Evolutionary conservation across 2,888 invertebrate genomes (phyloP), one percentile per base, ranked within the genome.

Genomic region (Odontothrips loti): DNA sequence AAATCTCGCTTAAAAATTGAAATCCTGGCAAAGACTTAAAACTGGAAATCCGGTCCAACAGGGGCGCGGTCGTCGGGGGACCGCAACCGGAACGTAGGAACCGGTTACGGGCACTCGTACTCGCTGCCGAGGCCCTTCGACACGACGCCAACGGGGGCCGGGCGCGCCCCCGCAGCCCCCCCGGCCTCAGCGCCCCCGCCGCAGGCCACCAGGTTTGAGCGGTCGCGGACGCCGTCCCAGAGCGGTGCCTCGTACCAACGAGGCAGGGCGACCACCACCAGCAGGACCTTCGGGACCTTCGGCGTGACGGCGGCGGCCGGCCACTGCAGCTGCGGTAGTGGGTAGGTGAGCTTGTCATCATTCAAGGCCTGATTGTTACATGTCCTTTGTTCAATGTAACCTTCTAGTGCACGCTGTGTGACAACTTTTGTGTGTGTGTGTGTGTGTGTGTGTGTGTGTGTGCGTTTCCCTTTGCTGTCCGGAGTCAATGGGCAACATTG

Each of bases 81-180:
- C 58, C 34, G 34, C 34, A 43, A 43, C 58, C 58, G 58, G 20
- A 0, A 23, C 23, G 68, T 75, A 27, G 68, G 68, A 23, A 75
- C 68, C 27, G 68, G 68, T 11, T 75, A 75, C 68, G 68, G 68
- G 27, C 68, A 75, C 68, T 75, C 68, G 11, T 75, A 75, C 68
- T 75, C 68, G 68, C 68, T 75, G 68, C 68, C 68, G 68, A 75
- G 68, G 68, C 68, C 68, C 68, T 75, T 75, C 68, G 68, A 75
- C 68, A 75, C 68, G 27, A 75, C 68, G 68, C 68, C 68, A 9
- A 75, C 68, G 68, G 68, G 58, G 58, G 23, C 68, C 23, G 68
- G 27, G 27, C 68, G 68, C 12, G 34, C 34, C 34, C 34, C 34
- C n/a, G n/a, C n/a, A n/a, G n/a, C n/a, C n/a, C n/a, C n/a, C 68